phyloP scores from a whole-genome alignment of 2,113 vertebrate species.

The Hypomesus transpacificus region DNA sequence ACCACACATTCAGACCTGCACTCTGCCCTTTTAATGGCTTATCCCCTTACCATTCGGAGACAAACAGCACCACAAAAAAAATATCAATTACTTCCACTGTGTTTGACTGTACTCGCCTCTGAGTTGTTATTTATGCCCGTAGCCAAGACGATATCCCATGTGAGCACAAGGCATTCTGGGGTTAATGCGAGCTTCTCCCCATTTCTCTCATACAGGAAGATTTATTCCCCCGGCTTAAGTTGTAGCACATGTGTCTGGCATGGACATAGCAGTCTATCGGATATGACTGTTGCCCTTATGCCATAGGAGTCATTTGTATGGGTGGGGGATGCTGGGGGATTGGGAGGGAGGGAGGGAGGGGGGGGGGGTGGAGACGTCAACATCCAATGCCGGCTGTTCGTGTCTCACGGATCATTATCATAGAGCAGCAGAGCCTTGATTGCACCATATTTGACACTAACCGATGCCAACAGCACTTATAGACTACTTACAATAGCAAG shows the following conservation, averaged over 20 bases:
- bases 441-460: too few species aligned
- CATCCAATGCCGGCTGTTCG: not conserved
- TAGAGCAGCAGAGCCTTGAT: too few species aligned
- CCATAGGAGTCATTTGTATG: constrained; percentile 62
- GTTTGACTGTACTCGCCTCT: constrained; percentile 53
- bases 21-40: constrained; percentile 54
- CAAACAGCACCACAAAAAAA: constrained; percentile 55
- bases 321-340: constrained; percentile 6
- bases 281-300: constrained; percentile 58
- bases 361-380: not conserved
- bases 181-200: constrained; percentile 71
- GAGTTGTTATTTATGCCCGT: constrained; percentile 66
- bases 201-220: constrained; percentile 66
- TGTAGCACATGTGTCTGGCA: constrained; percentile 70
- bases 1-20: constrained; percentile 54
- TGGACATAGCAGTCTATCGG: constrained; percentile 60
- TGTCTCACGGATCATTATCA: too few species aligned
- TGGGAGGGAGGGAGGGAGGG: not conserved
- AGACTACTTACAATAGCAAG: too few species aligned
- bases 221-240: constrained; percentile 69
- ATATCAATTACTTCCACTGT: constrained; percentile 38
- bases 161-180: constrained; percentile 64
- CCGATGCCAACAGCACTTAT: too few species aligned
- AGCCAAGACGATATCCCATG: constrained; percentile 62
- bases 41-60: constrained; percentile 62